phyloP scores from a whole-genome alignment of 2,888 invertebrate species.

The Acanthacorydalis orientalis region DNA sequence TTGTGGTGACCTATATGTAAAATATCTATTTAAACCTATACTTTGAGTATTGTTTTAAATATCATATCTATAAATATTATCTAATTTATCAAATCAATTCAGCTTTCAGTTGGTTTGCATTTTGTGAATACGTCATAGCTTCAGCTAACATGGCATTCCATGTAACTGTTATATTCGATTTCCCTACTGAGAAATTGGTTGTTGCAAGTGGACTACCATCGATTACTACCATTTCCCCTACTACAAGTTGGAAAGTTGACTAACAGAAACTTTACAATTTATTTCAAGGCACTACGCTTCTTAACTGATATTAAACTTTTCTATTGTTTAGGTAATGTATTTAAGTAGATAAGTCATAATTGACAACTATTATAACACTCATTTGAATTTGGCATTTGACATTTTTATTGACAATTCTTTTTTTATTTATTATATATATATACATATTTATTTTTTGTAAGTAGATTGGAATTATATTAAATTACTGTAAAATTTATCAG shows the following conservation, averaged over 20 bases:
- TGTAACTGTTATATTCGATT: conserved; percentile 70
- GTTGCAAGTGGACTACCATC: conserved; percentile 37
- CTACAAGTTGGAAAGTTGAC: conserved; percentile 13
- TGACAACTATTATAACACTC: too few relatives aligned
- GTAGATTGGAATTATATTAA: too few relatives aligned
- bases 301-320: too few relatives aligned
- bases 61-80: not conserved
- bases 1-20: too few relatives aligned
- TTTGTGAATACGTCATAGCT: conserved; percentile 84
- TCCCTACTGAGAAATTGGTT: conserved; percentile 65
- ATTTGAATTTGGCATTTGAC: too few relatives aligned
- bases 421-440: too few relatives aligned
- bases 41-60: not conserved
- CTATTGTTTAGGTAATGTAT: too few relatives aligned
- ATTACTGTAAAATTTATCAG: too few relatives aligned
- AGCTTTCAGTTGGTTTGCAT: conserved; percentile 92
- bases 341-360: too few relatives aligned
- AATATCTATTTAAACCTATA: not conserved
- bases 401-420: too few relatives aligned
- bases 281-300: too few relatives aligned
- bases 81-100: conserved; percentile 20
- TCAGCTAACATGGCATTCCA: conserved; percentile 88
- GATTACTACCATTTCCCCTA: conserved; percentile 4
- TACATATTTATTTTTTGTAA: too few relatives aligned
- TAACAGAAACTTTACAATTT: conserved; percentile 5